Percentiles rank a stretch among this genome's conserved stretches.
phyloP scores from a whole-genome alignment of 2,797 vertebrate species.

The Antrozous pallidus region DNA sequence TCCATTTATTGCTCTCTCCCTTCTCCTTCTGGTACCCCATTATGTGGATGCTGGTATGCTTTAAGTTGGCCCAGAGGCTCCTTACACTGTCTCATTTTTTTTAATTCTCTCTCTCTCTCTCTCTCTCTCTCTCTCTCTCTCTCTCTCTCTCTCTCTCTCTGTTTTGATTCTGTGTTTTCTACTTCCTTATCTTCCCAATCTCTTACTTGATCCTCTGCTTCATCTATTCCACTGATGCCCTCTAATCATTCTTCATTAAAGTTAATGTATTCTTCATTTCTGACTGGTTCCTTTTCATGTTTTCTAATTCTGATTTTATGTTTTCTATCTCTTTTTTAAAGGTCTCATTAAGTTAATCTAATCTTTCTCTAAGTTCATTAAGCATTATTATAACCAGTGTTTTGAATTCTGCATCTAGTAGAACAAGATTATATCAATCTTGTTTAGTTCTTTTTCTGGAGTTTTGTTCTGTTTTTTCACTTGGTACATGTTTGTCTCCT shows the following conservation, averaged over 20 bases:
- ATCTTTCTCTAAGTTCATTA: neutral
- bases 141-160: neutral
- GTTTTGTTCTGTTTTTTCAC: neutral
- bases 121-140: no score
- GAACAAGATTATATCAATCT: neutral
- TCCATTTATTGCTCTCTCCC: neutral
- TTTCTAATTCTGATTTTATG: neutral
- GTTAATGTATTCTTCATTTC: neutral
- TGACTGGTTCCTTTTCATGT: neutral
- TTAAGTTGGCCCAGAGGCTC: neutral
- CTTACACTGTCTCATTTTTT: neutral
- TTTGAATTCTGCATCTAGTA: neutral
- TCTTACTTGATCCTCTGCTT: neutral
- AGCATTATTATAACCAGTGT: neutral
- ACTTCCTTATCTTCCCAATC: neutral
- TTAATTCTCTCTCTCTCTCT: neutral
- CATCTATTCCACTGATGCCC: neutral
- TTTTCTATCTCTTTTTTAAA: neutral
- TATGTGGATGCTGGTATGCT: neutral
- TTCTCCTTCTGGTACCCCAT: neutral
- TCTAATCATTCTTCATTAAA: neutral
- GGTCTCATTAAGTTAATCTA: neutral
- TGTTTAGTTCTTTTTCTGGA: neutral
- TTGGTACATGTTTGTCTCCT: neutral
- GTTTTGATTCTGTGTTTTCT: neutral